A percentile compares a stretch with the other conserved stretches of the same genome.
Evolutionary conservation across 2,888 invertebrate species (phyloP).

Genomic region (Chrysodeixis includens): DNA sequence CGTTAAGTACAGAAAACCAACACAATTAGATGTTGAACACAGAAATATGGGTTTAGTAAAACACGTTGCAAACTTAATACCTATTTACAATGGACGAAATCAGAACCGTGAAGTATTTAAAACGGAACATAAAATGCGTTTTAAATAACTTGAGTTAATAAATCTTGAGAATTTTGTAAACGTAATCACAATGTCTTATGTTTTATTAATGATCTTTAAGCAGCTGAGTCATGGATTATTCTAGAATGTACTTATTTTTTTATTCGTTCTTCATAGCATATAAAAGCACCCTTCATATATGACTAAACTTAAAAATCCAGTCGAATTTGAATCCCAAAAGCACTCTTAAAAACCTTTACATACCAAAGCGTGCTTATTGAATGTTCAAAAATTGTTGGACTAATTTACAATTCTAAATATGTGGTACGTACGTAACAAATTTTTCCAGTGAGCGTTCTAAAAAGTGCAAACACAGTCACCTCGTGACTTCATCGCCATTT

Average conservation of each 20-base stretch:
- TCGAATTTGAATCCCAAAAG: not conserved
- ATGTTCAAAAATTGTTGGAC: not conserved
- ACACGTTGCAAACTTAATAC: not conserved
- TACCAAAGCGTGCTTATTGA: not conserved
- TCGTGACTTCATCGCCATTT: not conserved
- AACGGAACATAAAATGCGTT: conserved; percentile 4
- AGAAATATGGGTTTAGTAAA: not conserved
- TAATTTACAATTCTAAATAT: not conserved
- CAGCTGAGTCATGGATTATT: not conserved
- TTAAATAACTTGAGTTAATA: not conserved
- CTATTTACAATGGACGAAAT: not conserved
- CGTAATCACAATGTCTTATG: conserved; percentile 3
- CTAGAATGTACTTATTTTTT: not conserved
- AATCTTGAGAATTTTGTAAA: not conserved
- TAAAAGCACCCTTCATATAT: too few species aligned
- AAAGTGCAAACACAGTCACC: not conserved
- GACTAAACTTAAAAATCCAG: too few species aligned
- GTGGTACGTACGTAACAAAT: not conserved
- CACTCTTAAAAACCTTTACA: not conserved
- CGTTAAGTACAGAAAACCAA: not conserved
- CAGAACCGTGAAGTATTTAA: not conserved
- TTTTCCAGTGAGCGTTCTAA: not conserved
- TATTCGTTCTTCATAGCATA: too few species aligned
- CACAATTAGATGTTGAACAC: conserved; percentile 2
- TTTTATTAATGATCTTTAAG: not conserved